Percentiles rank a stretch among this genome's conserved stretches.
These are phyloP conservation scores for Ailurus styani DNA, from an alignment of 2,113 vertebrate genomes.

Conservation along the genomic window DNA sequence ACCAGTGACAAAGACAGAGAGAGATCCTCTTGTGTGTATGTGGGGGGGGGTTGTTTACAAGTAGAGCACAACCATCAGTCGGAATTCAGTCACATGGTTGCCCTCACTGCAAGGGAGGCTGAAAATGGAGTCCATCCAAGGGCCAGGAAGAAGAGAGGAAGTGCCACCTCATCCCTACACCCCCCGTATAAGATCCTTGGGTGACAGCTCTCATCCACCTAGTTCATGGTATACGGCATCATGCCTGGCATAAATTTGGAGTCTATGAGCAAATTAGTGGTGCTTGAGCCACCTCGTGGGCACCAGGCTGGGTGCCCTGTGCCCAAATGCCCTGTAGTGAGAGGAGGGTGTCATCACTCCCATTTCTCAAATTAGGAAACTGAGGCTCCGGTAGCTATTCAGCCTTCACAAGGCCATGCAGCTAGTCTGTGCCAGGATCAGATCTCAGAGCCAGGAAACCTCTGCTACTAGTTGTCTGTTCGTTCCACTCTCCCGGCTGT, in stretches of 20 bases:
- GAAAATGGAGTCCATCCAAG: neutral
- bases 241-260: neutral
- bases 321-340: neutral
- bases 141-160: neutral
- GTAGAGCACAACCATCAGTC: neutral
- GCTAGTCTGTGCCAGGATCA: too few species aligned
- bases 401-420: neutral
- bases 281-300: neutral
- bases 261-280: neutral
- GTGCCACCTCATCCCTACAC: neutral
- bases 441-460: neutral
- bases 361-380: neutral
- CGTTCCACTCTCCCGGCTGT: neutral
- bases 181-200: neutral
- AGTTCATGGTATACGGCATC: too few species aligned
- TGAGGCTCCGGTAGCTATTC: neutral
- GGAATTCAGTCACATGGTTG: neutral
- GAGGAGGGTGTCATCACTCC: neutral
- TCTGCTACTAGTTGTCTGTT: neutral
- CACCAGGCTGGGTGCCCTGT: neutral
- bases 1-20: neutral
- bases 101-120: neutral
- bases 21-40: accelerated
- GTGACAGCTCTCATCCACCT: neutral
- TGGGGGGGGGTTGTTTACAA: too few species aligned